Base-by-base conservation (phyloP, 92 coral and sea anemone genomes). In the Meandrina meandrites region DNA sequence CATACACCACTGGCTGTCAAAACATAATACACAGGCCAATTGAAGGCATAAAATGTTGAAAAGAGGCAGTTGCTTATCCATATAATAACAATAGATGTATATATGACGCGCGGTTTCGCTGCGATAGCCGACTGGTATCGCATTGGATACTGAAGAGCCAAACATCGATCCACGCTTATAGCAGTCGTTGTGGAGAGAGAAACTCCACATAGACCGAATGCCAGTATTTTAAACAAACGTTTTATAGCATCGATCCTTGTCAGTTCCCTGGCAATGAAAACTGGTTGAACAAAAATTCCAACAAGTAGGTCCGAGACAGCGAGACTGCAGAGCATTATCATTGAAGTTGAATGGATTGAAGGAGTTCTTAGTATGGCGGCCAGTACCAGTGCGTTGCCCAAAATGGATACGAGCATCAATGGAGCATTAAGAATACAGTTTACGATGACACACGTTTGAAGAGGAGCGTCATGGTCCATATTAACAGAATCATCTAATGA, bases 241-340 rank as follows among this genome's bases (percentile, higher is more conserved):
- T 84, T 56, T 4, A 75, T 24, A 16, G 72, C 13, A 16, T 27
- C 24, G 64, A 14, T 22, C 31, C 9, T 36, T 16, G 74, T 75
- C 8, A 84, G 50, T 30, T 56, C 62, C 17, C 81, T 57, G 6
- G 74, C 57, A 9, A 84, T 48, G 24, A 84, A 75, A 15, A 84
- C 27, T 11, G 88, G 88, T 56, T 84, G 88, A 14, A 22, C 80
- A 17, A 62, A 37, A 31, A n/a, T 27, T 36, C 81, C 88, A 57
- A 84, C 88, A 36, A 75, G 80, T 36, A 84, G 74, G 16, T 84
- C 88, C 15, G 88, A 75, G 13, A 84, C 80, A 75, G 88, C 81
- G 35, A 84, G 40, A 47, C 73, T 76, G 58, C 53, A 40, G 17
- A 84, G 81, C 88, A 84, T 37, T 0, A 18, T 30, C 32, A 75